Base-by-base conservation (phyloP, 2,888 invertebrate genomes). In the Pseudeuparius sepicola region DNA sequence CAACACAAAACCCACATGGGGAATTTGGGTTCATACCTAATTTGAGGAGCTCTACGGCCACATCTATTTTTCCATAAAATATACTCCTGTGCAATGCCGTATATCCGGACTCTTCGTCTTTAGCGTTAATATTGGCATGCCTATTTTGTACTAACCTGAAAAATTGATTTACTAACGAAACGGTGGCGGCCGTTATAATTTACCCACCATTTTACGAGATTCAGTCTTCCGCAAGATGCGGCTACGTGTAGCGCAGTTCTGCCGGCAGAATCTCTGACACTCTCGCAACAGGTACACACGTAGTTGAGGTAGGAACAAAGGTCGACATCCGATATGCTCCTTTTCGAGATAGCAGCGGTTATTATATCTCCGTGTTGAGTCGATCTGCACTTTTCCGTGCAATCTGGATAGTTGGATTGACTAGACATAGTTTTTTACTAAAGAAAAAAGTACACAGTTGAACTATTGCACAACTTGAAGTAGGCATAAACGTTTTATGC, bases 81-180 rank as follows among this genome's bases (percentile, higher is more conserved):
- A 88, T 64, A 42, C 85, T 79, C 33, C 84, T 65, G 55, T 90
- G 90, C 14, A 90, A 61, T 0, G 89, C 73, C 5, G 85, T 87
- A 60, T 83, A 84, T 0, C 81, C 80, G 1, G 81, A 82, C 56
- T 84, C 84, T 1, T 61, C 53, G 55, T 86, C 84, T 40, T 69
- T 70, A 0, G 66, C 66, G 51, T 79, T 76, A 3, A 75, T 64
- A 35, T 79, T 76, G 1, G 75, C 75, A 38, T 66, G 61, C 29
- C 59, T 60, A 46, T 75, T 71, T 29, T 73, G 70, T 2, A 83
- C 52, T 1, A 90, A 63, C n/a, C n/a, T n/a, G n/a, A n/a, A n/a
- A n/a, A n/a, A 43, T 43, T 43, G 20, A 34, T 39, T 4, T 4
- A 11, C 11, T 4, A 11, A 24, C 24, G 12, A 4, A 24, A 10